These are phyloP conservation scores for Bhutanitis thaidina DNA, from an alignment of 2,888 invertebrate species.

Conservation along the genomic window DNA sequence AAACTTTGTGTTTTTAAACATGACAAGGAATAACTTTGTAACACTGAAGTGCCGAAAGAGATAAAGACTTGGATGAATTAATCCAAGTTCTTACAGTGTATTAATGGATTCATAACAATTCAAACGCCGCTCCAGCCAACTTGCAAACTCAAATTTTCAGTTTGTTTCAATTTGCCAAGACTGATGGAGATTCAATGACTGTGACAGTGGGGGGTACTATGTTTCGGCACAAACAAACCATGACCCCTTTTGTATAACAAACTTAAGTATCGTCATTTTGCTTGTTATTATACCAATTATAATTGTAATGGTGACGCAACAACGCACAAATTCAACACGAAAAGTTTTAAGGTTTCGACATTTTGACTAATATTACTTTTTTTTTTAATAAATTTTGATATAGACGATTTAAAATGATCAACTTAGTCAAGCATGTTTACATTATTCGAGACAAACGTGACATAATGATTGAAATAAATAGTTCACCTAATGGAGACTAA, in stretches of 20 bases:
- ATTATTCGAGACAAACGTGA: no score
- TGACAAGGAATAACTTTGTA: no score
- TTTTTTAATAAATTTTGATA: no score
- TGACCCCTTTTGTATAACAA: constrained; percentile 40
- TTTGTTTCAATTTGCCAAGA: constrained; percentile 70
- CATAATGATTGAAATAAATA: neutral
- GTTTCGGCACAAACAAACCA: constrained; percentile 48
- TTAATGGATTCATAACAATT: constrained; percentile 64
- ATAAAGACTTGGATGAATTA: constrained; percentile 24
- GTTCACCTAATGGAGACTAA: constrained; percentile 38
- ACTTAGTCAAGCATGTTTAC: no score
- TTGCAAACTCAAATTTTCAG: constrained; percentile 60
- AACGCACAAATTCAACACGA: neutral
- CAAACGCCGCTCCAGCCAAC: constrained; percentile 50
- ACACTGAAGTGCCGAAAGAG: constrained; percentile 28
- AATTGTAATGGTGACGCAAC: constrained; percentile 17
- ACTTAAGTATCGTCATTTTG: constrained; percentile 32
- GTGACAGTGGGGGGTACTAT: constrained; percentile 47
- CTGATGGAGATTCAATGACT: constrained; percentile 61
- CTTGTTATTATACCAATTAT: constrained; percentile 27
- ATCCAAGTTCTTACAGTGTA: constrained; percentile 47
- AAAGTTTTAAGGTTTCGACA: no score
- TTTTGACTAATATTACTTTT: no score
- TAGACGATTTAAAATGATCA: no score
- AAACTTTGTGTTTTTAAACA: no score